phyloP scores from a whole-genome alignment of 2,888 invertebrate species.

The Drosophila subquinaria region DNA sequence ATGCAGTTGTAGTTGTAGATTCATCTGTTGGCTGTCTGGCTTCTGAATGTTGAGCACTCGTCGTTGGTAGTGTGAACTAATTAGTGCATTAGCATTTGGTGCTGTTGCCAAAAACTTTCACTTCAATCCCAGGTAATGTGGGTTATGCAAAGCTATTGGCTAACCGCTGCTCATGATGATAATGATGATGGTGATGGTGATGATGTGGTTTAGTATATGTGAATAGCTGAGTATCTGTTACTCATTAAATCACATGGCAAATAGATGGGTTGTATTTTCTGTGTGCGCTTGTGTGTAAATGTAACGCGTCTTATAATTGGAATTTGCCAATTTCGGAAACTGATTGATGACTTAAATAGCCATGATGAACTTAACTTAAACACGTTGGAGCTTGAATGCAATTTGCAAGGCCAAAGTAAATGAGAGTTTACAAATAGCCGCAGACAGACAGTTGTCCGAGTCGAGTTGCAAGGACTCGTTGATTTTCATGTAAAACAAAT shows the following conservation, averaged over 20 bases:
- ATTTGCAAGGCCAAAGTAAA: constrained; percentile 61
- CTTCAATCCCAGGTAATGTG: constrained; percentile 41
- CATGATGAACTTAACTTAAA: constrained; percentile 48
- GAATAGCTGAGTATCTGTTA: constrained; percentile 34
- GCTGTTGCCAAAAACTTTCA: constrained; percentile 55
- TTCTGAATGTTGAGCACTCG: constrained; percentile 24
- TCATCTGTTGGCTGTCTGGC: constrained; percentile 29
- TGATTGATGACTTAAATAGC: constrained; percentile 56
- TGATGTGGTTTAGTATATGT: constrained; percentile 29
- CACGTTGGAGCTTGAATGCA: constrained; percentile 47
- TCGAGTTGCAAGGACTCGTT: constrained; percentile 58
- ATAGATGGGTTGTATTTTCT: constrained; percentile 7
- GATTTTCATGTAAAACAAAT: constrained; percentile 80
- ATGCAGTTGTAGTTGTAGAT: neutral
- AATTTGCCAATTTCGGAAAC: constrained; percentile 44
- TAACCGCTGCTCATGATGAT: constrained; percentile 10
- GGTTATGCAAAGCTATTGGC: constrained; percentile 51
- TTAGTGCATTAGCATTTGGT: constrained; percentile 68
- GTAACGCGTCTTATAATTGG: constrained; percentile 50
- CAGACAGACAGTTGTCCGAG: constrained; percentile 14
- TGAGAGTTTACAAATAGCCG: constrained; percentile 48
- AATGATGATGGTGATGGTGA: constrained; percentile 19
- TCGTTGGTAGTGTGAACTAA: constrained; percentile 62
- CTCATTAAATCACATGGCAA: constrained; percentile 52
- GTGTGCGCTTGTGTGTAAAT: constrained; percentile 22